Base-by-base conservation (phyloP, 2,113 vertebrate genomes). In the Ploceus nigricollis region DNA sequence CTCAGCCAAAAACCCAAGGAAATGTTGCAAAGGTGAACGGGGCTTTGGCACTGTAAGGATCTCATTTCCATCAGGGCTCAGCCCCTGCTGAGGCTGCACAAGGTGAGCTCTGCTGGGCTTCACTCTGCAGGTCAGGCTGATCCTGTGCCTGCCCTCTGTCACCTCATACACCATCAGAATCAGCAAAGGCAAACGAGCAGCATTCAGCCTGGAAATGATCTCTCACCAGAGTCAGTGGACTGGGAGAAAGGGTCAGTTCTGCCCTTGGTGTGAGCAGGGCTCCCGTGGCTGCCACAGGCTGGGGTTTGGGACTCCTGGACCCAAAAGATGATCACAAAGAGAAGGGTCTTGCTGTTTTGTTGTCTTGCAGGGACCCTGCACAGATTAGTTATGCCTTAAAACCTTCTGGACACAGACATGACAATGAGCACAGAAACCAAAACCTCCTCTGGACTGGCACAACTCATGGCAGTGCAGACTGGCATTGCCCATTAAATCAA, bases 201-300 rank as follows among this genome's bases (percentile, higher is more conserved):
- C 28, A 7, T 7, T 25, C 8, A 20, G 39, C 30, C 25, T 3
- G 25, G 72, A 15, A 19, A 14, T 3, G 19, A 6, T 31, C 27
- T 33, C 51, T 53, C 3, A 0, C 5, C 16, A 4, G 6, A 12
- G 57, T 1, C 1, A 0, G 1, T 18, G 40, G 1, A n/a, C 24
- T 4, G 21, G 39, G 60, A 64, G 87, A 17, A 24, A 44, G 63
- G 72, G 8, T 42, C 40, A 11, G 25, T 4, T 37, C 65, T 63
- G 11, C 20, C 33, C 44, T 24, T 0, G 0, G 4, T 24, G 78
- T 1, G 6, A 76, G 54, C 75, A 40, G 63, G 10, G 64, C 45
- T 80, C 72, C 50, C 7, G 0, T 23, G 68, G 64, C 45, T 39
- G 89, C 45, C 64, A 16, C 0, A 1, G 45, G 40, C 45, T 23